Evolutionary conservation across 2,113 vertebrate genomes (phyloP).

Genomic region (Silurus glanis): DNA sequence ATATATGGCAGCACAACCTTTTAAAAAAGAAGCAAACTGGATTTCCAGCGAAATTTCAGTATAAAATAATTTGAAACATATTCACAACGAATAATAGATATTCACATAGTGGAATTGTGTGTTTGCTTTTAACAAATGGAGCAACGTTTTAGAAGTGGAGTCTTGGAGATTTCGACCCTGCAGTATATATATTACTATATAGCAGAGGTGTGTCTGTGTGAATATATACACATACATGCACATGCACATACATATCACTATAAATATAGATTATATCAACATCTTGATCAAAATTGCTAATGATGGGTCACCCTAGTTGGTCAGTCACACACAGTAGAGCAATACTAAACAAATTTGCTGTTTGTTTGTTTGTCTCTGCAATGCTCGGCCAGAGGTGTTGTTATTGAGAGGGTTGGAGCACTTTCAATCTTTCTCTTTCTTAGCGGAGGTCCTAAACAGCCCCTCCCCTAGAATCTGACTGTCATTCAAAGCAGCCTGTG

Average conservation of each 20-base stretch:
- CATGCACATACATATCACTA: background rate
- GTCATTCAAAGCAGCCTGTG: slow-evolving; percentile 53
- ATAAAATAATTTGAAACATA: background rate
- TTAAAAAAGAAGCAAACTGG: background rate
- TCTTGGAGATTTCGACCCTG: slow-evolving; percentile 1
- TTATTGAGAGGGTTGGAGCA: slow-evolving; percentile 10
- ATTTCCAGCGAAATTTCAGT: background rate
- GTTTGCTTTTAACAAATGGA: background rate
- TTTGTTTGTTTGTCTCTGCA: slow-evolving; percentile 59
- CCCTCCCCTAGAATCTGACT: slow-evolving; percentile 41
- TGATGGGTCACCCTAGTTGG: slow-evolving; percentile 37
- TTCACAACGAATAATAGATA: background rate
- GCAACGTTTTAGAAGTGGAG: background rate
- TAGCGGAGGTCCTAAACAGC: slow-evolving; percentile 15
- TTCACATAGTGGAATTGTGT: background rate
- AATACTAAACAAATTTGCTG: slow-evolving; percentile 69
- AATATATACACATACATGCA: background rate
- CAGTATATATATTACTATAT: slow-evolving; percentile 22
- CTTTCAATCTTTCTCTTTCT: background rate
- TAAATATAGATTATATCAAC: slow-evolving; percentile 12
- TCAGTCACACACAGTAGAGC: slow-evolving; percentile 65
- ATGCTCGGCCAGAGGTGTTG: slow-evolving; percentile 49
- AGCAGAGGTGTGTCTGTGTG: background rate
- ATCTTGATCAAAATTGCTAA: background rate
- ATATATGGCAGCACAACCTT: background rate